Percentiles rank a stretch among this genome's conserved stretches.
Conservation (phyloP, 1,140 invertebrate genomes). For the Drosophila lacteicornis region DNA sequence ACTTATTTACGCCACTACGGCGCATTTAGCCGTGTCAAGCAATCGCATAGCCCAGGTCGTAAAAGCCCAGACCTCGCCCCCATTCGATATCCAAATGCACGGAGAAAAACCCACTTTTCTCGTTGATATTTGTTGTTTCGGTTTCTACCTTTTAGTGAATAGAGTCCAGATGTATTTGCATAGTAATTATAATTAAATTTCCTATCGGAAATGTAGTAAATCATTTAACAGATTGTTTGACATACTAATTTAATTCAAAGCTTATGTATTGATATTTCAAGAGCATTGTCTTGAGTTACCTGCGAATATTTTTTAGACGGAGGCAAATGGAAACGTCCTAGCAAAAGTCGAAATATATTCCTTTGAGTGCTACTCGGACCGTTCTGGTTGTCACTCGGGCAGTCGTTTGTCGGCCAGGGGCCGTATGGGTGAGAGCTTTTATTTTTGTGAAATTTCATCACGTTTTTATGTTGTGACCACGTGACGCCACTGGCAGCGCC, state of each 20-base stretch:
- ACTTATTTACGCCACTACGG: slow-evolving; percentile 82
- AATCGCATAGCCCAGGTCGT: slow-evolving; percentile 78
- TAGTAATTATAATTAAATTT: not conserved
- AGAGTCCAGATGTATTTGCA: too few species aligned
- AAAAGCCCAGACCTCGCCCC: slow-evolving; percentile 53
- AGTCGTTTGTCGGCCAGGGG: slow-evolving; percentile 36
- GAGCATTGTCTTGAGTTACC: not conserved
- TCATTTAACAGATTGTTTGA: not conserved
- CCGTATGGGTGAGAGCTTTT: slow-evolving; percentile 57
- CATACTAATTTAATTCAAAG: not conserved
- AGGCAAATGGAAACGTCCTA: too few species aligned
- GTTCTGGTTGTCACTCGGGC: slow-evolving; percentile 62
- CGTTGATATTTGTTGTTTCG: not conserved
- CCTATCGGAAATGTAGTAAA: too few species aligned
- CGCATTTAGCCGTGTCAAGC: slow-evolving; percentile 82
- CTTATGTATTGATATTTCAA: not conserved
- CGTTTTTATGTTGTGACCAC: slow-evolving; percentile 85
- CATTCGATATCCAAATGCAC: slow-evolving; percentile 24
- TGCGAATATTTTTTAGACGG: too few species aligned
- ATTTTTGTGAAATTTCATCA: slow-evolving; percentile 85
- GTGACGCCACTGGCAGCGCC: slow-evolving; percentile 78
- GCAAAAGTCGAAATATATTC: not conserved
- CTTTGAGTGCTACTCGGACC: slow-evolving; percentile 33
- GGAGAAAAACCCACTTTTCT: not conserved
- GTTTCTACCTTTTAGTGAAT: too few species aligned